Evolutionary conservation across 2,888 invertebrate genomes (phyloP).

Genomic region (Eurytoma adleriae): DNA sequence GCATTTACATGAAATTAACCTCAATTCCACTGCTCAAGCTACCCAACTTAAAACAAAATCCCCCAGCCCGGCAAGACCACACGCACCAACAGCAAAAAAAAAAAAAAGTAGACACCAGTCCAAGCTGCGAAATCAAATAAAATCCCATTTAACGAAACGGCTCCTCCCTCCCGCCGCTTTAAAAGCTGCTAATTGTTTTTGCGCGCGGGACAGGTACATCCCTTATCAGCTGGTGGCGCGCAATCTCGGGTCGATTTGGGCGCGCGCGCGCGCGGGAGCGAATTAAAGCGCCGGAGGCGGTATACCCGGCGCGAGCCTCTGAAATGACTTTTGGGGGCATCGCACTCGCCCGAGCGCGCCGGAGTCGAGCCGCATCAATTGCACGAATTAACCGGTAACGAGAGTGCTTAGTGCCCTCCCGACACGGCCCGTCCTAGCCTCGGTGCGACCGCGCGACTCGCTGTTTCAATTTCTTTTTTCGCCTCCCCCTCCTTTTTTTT

Average conservation of each 20-base stretch:
- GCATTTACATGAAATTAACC: too few species aligned
- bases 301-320: conserved; percentile 33
- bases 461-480: not conserved
- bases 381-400: conserved; percentile 60
- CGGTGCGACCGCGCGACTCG: not conserved
- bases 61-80: not conserved
- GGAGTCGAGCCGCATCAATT: conserved; percentile 60
- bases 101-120: not conserved
- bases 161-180: not conserved
- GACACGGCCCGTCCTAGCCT: not conserved
- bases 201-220: not conserved
- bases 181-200: conserved; percentile 35
- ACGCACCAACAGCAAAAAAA: not conserved
- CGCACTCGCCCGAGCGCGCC: conserved; percentile 24
- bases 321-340: conserved; percentile 46
- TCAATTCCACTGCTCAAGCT: too few species aligned
- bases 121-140: not conserved
- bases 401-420: conserved; percentile 45
- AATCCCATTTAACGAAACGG: conserved; percentile 5
- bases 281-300: conserved; percentile 18
- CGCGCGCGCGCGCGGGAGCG: too few species aligned
- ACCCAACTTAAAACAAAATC: not conserved
- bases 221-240: conserved; percentile 18
- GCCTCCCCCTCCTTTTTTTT: not conserved
- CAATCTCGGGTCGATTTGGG: conserved; percentile 45